These are phyloP conservation scores for Halocaridina rubra DNA, from an alignment of 2,888 invertebrate species.

Conservation along the genomic window DNA sequence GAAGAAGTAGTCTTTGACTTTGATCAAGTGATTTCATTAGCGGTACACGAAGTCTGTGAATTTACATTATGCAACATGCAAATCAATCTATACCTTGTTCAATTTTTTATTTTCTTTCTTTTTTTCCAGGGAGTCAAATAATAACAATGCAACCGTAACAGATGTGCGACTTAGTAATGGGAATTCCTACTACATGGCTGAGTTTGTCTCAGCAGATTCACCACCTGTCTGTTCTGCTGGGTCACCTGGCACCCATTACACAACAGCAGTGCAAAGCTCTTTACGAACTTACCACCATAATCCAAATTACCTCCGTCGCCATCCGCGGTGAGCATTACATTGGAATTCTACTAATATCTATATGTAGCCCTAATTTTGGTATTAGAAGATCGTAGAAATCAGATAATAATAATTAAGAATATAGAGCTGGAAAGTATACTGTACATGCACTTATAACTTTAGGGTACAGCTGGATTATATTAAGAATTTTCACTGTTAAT, in stretches of 20 bases:
- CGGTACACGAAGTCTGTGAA: too few species aligned
- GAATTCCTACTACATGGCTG: slow-evolving; percentile 24
- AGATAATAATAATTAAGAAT: too few species aligned
- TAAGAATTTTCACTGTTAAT: too few species aligned
- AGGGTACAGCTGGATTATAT: too few species aligned
- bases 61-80: too few species aligned
- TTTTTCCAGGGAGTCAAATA: slow-evolving; percentile 32
- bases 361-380: too few species aligned
- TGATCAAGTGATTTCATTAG: too few species aligned
- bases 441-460: neutral
- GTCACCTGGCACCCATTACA: neutral
- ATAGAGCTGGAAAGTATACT: too few species aligned
- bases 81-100: too few species aligned
- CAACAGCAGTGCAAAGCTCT: neutral
- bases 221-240: neutral
- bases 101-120: too few species aligned
- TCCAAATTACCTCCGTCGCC: neutral
- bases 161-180: slow-evolving; percentile 19
- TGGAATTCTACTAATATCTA: neutral
- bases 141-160: slow-evolving; percentile 8
- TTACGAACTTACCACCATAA: neutral
- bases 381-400: too few species aligned
- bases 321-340: neutral
- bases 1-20: too few species aligned
- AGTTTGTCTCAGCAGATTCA: neutral